Percentiles rank a stretch among this genome's conserved stretches.
These are phyloP conservation scores for Pollimyrus isidori DNA, from an alignment of 2,113 vertebrate species.

Conservation along the genomic window DNA sequence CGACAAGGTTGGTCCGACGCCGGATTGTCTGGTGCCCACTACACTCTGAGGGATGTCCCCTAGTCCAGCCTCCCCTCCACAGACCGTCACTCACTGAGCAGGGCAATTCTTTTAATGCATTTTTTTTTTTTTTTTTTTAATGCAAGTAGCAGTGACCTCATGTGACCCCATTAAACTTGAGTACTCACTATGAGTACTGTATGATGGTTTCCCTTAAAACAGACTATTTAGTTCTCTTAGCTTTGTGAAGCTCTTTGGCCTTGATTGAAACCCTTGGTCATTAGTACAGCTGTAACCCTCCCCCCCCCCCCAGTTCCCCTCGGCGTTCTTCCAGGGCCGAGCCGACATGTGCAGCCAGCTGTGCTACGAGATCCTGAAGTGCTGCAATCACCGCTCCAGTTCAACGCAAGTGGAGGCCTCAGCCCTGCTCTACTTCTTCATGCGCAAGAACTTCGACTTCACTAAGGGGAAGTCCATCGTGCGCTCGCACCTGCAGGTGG, in stretches of 20 bases:
- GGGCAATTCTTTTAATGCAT: not conserved
- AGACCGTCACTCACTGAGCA: not conserved
- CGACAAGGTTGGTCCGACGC: constrained; percentile 67
- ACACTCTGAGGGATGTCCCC: not conserved
- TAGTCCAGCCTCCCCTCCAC: not conserved
- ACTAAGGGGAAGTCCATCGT: constrained; percentile 94
- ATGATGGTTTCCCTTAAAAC: not conserved
- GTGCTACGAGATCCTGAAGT: constrained; percentile 94
- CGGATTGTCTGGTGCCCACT: not conserved
- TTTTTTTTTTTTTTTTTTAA: not conserved
- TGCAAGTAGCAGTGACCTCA: not conserved
- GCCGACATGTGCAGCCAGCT: constrained; percentile 90
- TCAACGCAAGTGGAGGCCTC: constrained; percentile 89
- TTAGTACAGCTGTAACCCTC: not conserved
- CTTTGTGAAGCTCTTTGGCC: not conserved
- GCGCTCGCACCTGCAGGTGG: constrained; percentile 91
- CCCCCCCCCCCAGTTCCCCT: constrained; percentile 70
- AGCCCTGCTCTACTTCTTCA: constrained; percentile 92
- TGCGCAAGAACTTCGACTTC: constrained; percentile 98
- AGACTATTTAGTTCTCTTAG: not conserved
- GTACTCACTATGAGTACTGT: not conserved
- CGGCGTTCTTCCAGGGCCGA: constrained; percentile 89
- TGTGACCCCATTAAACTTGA: not conserved
- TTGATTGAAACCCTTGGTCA: not conserved
- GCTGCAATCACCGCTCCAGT: constrained; percentile 91